Evolutionary conservation across 2,888 invertebrate species (phyloP).

Genomic region (Tupiocoris notatus): DNA sequence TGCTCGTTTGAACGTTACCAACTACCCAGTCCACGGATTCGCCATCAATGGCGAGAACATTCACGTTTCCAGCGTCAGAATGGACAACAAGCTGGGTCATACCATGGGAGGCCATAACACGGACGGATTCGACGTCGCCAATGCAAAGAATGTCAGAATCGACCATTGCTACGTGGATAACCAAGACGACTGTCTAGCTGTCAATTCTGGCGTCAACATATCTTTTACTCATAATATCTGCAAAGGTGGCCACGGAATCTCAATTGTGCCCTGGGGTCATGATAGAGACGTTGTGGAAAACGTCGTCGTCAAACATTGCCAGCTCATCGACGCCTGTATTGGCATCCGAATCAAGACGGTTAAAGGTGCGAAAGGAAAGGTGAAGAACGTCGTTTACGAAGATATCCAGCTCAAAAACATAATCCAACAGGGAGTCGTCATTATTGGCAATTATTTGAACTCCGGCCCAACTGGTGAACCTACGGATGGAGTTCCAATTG

Average conservation of each 20-base stretch:
- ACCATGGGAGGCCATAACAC: conserved; percentile 22
- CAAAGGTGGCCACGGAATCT: conserved; percentile 19
- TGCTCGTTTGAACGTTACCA: neutral
- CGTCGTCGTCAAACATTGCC: conserved; percentile 10
- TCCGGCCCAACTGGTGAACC: neutral
- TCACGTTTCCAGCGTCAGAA: neutral
- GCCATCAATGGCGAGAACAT: conserved; percentile 21
- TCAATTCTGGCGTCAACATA: conserved; percentile 23
- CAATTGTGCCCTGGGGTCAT: conserved; percentile 8
- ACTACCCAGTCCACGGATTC: neutral
- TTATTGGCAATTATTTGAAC: conserved; percentile 23
- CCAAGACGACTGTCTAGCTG: conserved; percentile 23
- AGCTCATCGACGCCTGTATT: neutral
- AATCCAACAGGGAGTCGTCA: conserved; percentile 1
- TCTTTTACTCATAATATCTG: conserved; percentile 15
- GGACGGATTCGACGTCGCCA: conserved; percentile 24
- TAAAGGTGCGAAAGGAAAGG: neutral
- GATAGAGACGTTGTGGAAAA: conserved; percentile 1
- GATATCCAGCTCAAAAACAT: conserved; percentile 1
- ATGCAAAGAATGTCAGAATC: neutral
- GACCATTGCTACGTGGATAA: neutral
- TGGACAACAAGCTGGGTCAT: conserved; percentile 5
- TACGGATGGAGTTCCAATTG: neutral
- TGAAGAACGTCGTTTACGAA: conserved; percentile 8
- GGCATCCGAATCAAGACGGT: conserved; percentile 10